These are phyloP conservation scores for Hipposideros armiger DNA, from an alignment of 2,113 vertebrate species.

Conservation along the genomic window DNA sequence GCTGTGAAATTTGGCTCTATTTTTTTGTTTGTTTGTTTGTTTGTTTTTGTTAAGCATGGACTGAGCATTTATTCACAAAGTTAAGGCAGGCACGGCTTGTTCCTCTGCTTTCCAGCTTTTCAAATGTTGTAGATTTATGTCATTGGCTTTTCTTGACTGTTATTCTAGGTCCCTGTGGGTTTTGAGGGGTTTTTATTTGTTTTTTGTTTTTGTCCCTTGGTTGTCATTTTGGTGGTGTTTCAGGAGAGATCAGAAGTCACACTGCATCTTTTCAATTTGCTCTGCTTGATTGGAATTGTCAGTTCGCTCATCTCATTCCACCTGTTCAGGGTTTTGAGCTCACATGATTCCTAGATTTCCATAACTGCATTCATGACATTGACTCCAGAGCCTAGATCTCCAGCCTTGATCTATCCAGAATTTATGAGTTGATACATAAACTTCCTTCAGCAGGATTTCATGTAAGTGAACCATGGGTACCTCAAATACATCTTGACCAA, in stretches of 20 bases:
- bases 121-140: not conserved
- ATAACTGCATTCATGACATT: not conserved
- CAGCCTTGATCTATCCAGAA: not conserved
- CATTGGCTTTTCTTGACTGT: not conserved
- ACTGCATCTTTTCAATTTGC: not conserved
- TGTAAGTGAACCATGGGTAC: accelerated
- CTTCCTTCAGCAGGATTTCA: not conserved
- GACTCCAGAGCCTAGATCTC: not conserved
- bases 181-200: not conserved
- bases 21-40: not conserved
- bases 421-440: not conserved
- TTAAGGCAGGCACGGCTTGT: not conserved
- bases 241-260: not conserved
- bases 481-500: not conserved
- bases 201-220: not conserved
- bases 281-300: not conserved
- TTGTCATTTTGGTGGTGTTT: not conserved
- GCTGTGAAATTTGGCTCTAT: not conserved
- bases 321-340: not conserved
- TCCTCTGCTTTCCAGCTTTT: not conserved
- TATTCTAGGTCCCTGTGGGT: not conserved
- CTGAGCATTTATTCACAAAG: not conserved
- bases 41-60: not conserved
- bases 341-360: not conserved
- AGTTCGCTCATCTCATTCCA: not conserved